A percentile compares a stretch with the other conserved stretches of the same genome.
Evolutionary conservation across 2,888 invertebrate genomes (phyloP).

Genomic region (Candidula unifasciata): DNA sequence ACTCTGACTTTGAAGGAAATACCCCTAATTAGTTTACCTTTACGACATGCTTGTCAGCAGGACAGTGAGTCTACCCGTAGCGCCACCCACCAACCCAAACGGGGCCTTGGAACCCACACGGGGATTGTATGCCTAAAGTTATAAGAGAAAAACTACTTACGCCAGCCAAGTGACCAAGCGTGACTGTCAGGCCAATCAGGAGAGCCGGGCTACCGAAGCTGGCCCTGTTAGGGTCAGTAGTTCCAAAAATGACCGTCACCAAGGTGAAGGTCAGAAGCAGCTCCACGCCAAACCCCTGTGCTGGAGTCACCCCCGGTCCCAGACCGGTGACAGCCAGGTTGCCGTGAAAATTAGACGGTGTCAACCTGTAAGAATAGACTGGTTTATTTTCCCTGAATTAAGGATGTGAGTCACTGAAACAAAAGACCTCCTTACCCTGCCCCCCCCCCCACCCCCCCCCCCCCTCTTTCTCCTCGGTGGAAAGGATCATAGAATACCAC

Average conservation of each 20-base stretch:
- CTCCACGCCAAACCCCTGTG: conserved; percentile 90
- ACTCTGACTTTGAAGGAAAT: too few relatives aligned
- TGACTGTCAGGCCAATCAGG: conserved; percentile 91
- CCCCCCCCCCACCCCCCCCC: too few relatives aligned
- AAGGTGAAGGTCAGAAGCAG: conserved; percentile 91
- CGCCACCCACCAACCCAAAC: too few relatives aligned
- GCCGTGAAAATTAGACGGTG: conserved; percentile 54
- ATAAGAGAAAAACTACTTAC: conserved; percentile 82
- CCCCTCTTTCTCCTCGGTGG: too few relatives aligned
- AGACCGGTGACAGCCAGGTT: conserved; percentile 65
- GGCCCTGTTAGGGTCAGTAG: conserved; percentile 87
- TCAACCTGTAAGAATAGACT: conserved; percentile 57
- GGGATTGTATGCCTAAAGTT: neutral
- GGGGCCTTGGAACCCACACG: neutral
- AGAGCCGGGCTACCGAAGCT: conserved; percentile 90
- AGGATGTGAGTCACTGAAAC: too few relatives aligned
- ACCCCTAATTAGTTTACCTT: too few relatives aligned
- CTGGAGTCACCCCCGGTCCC: conserved; percentile 77
- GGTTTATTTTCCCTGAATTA: too few relatives aligned
- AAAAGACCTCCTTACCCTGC: too few relatives aligned
- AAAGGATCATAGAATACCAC: too few relatives aligned
- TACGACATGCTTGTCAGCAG: too few relatives aligned
- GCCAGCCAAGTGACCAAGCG: conserved; percentile 89
- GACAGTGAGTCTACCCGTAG: too few relatives aligned
- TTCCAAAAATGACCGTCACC: conserved; percentile 89